Evolutionary conservation across 2,113 vertebrate genomes (phyloP), one percentile per base, ranked within the genome.

Genomic region (Psittacara wagleri): DNA sequence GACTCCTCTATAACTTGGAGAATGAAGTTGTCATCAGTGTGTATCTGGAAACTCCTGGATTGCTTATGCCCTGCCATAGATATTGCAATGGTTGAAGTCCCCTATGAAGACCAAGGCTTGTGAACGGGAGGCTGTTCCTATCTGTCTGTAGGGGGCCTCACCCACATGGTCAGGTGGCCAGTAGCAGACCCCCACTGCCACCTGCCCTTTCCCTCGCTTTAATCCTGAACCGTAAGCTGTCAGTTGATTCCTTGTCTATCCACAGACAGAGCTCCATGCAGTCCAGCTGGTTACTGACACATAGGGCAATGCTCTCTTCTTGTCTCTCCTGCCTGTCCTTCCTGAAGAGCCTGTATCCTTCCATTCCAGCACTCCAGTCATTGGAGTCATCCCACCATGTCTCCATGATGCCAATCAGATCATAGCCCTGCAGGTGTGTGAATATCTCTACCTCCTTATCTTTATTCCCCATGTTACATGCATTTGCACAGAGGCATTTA

Each of bases 381-480:
- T 0, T 3, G 44, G 37, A 61, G 17, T 37, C 35, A 4, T 74
- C 52, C 72, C 39, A n/a, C 23, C 17, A 6, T 2, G 5, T 37
- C 31, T 74, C 52, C 13, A 6, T 7, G 33, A 3, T 33, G 61
- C 35, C 55, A 28, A 9, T 8, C 18, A 37, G 25, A 18, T 44
- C 0, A 1, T 4, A 66, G 43, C 17, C 35, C 33, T 75, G 77
- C 33, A 82, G 31, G 35, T 11, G 10, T 0, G 0, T 16, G 31
- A 14, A 37, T 14, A 9, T 7, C 43, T 41, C 23, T 51, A 59
- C n/a, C 61, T 67, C 11, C 25, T 44, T 46, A 24, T 46, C 7
- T 52, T 75, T 61, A 11, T 24, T 68, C 33, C 22, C 33, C 5
- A 2, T 28, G 33, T 10, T 61, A 35, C 33, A 28, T 11, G 22